A percentile compares a stretch with the other conserved stretches of the same genome.
Conservation (phyloP, 2,888 invertebrate species). For the Anticlea derivata region DNA sequence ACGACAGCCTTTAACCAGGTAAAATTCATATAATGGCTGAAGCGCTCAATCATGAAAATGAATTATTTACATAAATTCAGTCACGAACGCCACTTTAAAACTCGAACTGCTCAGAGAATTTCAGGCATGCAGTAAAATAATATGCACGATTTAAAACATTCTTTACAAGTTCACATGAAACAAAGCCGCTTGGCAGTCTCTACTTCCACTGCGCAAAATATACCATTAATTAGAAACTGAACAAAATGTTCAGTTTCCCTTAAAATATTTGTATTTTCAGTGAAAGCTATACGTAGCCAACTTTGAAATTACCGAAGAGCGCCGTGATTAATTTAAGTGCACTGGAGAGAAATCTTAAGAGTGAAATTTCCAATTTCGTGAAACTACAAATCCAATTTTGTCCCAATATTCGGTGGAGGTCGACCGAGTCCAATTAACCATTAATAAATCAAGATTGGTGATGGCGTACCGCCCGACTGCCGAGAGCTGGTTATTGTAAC, state of each 20-base stretch:
- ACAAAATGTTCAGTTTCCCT: constrained; percentile 15
- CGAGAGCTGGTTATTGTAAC: constrained; percentile 32
- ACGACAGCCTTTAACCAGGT: constrained; percentile 4
- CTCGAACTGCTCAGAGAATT: constrained; percentile 3
- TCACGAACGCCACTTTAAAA: constrained; percentile 19
- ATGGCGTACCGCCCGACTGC: constrained; percentile 32
- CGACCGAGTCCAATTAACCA: constrained; percentile 47
- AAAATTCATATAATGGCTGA: constrained; percentile 18
- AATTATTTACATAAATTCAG: constrained; percentile 27
- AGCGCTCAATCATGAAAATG: constrained; percentile 28
- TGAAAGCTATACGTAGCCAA: constrained; percentile 27
- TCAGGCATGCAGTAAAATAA: constrained; percentile 3
- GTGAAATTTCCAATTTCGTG: constrained; percentile 43
- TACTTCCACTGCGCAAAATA: constrained; percentile 21
- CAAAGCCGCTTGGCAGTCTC: constrained; percentile 13
- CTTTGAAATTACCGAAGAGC: constrained; percentile 31
- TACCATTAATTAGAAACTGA: constrained; percentile 20
- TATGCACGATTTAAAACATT: constrained; percentile 10
- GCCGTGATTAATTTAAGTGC: constrained; percentile 36
- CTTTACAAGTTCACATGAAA: constrained; percentile 15
- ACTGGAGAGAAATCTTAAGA: constrained; percentile 36
- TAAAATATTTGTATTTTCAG: constrained; percentile 26
- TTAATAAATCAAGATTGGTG: constrained; percentile 42
- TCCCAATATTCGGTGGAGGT: constrained; percentile 40
- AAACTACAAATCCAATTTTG: constrained; percentile 47